Conservation (phyloP, 1,140 invertebrate genomes). For the Mercenaria mercenaria region DNA sequence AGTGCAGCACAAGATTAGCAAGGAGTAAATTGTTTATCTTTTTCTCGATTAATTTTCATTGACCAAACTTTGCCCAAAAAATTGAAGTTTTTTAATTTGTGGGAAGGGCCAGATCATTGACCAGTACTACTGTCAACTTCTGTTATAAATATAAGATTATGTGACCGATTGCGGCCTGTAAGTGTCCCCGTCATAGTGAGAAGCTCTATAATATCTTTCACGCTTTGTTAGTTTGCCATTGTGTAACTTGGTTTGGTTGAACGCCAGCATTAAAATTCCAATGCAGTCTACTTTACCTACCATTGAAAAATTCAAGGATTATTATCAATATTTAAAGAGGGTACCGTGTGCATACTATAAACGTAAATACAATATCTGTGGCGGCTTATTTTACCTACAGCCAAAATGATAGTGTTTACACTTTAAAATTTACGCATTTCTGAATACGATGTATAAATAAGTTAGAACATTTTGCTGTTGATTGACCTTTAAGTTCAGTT, state of each 20-base stretch:
- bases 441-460: background rate
- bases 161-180: background rate
- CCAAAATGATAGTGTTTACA: background rate
- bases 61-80: no score
- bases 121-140: background rate
- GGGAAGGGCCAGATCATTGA: background rate
- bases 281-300: slow-evolving; percentile 21
- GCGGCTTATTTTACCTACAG: background rate
- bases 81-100: no score
- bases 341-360: slow-evolving; percentile 10
- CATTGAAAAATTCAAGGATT: slow-evolving; percentile 1
- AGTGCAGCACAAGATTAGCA: no score
- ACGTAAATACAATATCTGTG: slow-evolving; percentile 21
- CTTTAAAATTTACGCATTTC: background rate
- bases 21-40: no score
- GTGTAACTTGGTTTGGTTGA: background rate
- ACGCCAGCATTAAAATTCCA: slow-evolving; percentile 44
- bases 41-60: no score
- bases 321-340: slow-evolving; percentile 31
- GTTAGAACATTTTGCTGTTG: background rate
- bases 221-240: background rate
- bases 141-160: background rate
- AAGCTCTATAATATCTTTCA: slow-evolving; percentile 14
- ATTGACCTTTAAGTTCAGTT: background rate
- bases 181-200: background rate